These are phyloP conservation scores for Lepidochrysops patricia DNA, from an alignment of 2,888 invertebrate genomes.

Conservation along the genomic window DNA sequence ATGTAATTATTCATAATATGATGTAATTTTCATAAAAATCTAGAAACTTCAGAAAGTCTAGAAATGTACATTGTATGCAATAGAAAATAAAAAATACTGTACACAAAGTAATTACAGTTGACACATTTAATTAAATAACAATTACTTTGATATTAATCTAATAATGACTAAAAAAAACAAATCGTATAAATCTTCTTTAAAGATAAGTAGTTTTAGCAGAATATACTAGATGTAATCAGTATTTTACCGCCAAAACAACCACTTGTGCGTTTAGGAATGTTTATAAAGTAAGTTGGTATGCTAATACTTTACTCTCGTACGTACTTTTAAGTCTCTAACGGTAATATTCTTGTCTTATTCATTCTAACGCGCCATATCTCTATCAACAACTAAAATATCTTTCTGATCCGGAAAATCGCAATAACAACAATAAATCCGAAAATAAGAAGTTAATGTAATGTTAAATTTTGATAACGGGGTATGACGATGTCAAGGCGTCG, in stretches of 20 bases:
- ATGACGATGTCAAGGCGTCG: constrained; percentile 48
- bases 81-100: background rate
- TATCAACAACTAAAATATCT: too few relatives aligned
- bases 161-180: background rate
- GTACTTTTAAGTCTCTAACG: too few relatives aligned
- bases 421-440: background rate
- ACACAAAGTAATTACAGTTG: background rate
- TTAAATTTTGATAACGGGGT: constrained; percentile 26
- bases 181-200: background rate
- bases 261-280: too few relatives aligned
- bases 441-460: background rate
- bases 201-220: background rate
- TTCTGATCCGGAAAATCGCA: background rate
- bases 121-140: constrained; percentile 1
- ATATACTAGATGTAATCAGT: background rate
- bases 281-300: too few relatives aligned
- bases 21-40: background rate
- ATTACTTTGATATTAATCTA: constrained; percentile 4
- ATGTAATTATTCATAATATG: background rate
- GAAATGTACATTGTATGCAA: background rate
- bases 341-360: too few relatives aligned
- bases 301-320: too few relatives aligned
- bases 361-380: too few relatives aligned
- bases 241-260: too few relatives aligned
- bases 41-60: background rate